These are phyloP conservation scores for Erythrocebus patas DNA, from an alignment of 2,113 vertebrate genomes.

Conservation along the genomic window DNA sequence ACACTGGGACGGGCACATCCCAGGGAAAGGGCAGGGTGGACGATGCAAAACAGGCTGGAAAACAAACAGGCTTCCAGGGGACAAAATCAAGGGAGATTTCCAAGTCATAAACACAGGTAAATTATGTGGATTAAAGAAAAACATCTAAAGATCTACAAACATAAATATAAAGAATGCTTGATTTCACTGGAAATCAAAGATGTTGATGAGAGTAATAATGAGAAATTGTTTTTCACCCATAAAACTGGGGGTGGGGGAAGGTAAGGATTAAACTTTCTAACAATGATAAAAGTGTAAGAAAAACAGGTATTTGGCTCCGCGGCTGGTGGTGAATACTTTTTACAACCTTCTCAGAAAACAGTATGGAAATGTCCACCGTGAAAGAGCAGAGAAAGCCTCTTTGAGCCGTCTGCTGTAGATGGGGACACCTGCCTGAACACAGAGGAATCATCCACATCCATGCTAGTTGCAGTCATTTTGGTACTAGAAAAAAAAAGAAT, in stretches of 20 bases:
- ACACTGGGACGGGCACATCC: fast-evolving
- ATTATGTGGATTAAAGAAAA: neutral
- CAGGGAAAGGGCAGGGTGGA: fast-evolving
- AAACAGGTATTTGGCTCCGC: fast-evolving
- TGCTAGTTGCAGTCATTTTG: fast-evolving
- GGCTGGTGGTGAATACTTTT: fast-evolving
- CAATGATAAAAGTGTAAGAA: fast-evolving
- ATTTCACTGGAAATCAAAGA: neutral
- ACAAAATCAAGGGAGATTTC: fast-evolving
- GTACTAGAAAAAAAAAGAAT: neutral
- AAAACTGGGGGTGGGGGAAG: fast-evolving
- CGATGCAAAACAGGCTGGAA: fast-evolving
- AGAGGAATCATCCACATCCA: fast-evolving
- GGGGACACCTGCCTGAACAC: fast-evolving
- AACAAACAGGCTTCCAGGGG: neutral
- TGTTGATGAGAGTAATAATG: fast-evolving
- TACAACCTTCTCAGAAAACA: too few relatives aligned
- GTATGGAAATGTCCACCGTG: fast-evolving
- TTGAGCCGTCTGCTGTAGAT: neutral
- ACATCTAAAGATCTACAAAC: neutral
- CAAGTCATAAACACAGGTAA: fast-evolving
- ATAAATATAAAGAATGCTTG: fast-evolving
- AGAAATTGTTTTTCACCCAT: fast-evolving
- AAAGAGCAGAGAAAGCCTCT: neutral
- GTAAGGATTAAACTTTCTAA: too few relatives aligned